Evolutionary conservation across 2,797 vertebrate genomes (phyloP), one percentile per base, ranked within the genome.

Genomic region (Rhinophrynus dorsalis): DNA sequence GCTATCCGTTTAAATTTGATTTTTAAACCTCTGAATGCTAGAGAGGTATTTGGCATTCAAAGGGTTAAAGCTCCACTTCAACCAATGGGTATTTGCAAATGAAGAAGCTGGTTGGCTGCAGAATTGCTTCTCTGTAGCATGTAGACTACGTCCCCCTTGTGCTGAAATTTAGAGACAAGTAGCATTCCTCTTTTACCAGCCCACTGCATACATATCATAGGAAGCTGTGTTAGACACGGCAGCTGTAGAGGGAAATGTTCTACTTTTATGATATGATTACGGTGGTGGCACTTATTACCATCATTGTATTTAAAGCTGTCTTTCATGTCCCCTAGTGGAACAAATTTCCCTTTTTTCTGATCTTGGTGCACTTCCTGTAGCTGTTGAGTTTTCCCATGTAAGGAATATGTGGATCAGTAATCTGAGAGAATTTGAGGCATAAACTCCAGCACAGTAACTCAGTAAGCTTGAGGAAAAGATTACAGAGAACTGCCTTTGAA

Each of bases 391-490:
- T 77, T 76, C 67, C 82, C 74, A 65, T 78, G 77, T 78, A 78
- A 79, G 76, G 81, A 82, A 79, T 77, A 79, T 74, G 83, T 69
- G 74, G 75, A 78, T 79, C 79, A 83, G 82, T 79, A 79, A 84
- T 81, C 79, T 81, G 80, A 83, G 81, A 76, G 74, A 79, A 81
- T 74, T 78, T 60, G 68, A 78, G 80, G 71, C 82, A 82, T 67
- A 80, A 78, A 82, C 75, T 78, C 78, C 30, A 44, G 27, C n/a
- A 10, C 20, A 35, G 62, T 59, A 73, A 73, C 44, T 50, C 32
- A 59, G 62, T 66, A 73, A 66, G 61, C 55, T 59, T 73, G 61
- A 73, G 40, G 52, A 42, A 23, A 40, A 72, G 69, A 73, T 66
- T 73, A 73, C 9, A 30, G 20, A 40, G 24, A 15, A 5, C 20